Evolutionary conservation across 23 tunicate species (phyloP), one percentile per base, ranked within the genome.

Genomic region (Phallusia fumigata): DNA sequence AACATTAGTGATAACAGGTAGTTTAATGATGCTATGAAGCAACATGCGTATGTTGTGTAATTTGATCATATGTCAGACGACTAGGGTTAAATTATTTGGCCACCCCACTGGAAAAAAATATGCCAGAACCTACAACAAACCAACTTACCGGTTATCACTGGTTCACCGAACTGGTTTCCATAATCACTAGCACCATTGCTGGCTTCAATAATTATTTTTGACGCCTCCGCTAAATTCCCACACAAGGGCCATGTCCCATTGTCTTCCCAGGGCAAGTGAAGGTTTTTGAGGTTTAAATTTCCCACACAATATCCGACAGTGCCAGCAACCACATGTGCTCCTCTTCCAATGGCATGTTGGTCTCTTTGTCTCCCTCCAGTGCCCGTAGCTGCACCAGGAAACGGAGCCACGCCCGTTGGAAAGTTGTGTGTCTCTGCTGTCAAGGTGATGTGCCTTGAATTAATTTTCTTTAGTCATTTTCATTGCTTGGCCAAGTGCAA

Each of bases 281-380:
- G 52, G 78, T 35, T 32, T 18, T 79, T 45, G 0, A 92, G 65
- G 47, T 88, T 80, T 31, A 93, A 77, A 53, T 88, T 84, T 19
- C 97, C 97, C 33, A 93, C 97, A 53, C 97, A 88, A 45, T 93
- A 93, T 0, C 97, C 97, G 26, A 89, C 85, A 19, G 87, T 93
- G 31, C 88, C 97, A 8, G 97, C 97, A 6, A 85, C 89, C 5
- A 93, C 81, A 77, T 77, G 80, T 19, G 97, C 77, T 30, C 97
- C 97, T 33, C 93, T 78, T 0, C 74, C 88, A 36, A 89, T 89
- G 3, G 97, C 93, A 86, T 93, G 97, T 51, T 88, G 92, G 65
- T 93, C 97, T 88, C 97, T 88, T 44, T 93, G 97, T 31, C 97
- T 77, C 77, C 97, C 97, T 65, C 97, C 97, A n/a, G 93, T 79